Evolutionary conservation across 2,888 invertebrate genomes (phyloP).

Genomic region (Poecilobothrus nobilitatus): DNA sequence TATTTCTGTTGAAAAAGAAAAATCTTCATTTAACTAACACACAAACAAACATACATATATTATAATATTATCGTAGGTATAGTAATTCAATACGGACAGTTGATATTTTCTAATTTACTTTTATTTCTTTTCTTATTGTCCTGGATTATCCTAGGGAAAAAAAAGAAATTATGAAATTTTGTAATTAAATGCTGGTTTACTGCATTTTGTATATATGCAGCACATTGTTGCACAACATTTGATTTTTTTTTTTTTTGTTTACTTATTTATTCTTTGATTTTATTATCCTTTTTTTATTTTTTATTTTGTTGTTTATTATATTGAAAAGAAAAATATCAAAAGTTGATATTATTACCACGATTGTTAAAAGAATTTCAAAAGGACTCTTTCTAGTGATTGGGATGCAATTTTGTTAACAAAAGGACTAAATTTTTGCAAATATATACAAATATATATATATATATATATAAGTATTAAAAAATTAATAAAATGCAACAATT

Average conservation of each 20-base stretch:
- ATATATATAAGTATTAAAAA: no score
- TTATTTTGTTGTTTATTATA: background rate
- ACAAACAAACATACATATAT: background rate
- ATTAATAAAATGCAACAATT: no score
- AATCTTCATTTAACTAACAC: background rate
- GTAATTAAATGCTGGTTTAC: background rate
- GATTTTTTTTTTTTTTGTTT: background rate
- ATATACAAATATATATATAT: no score
- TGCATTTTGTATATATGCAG: background rate
- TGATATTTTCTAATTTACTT: background rate
- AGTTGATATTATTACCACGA: background rate
- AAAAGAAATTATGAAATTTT: constrained; percentile 2
- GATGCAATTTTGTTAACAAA: background rate
- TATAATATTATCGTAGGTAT: no score
- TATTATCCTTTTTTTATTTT: background rate
- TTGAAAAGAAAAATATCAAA: background rate
- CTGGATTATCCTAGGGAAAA: background rate
- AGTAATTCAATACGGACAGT: background rate
- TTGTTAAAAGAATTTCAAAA: background rate
- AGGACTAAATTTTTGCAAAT: background rate
- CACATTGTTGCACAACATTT: background rate
- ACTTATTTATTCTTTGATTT: background rate
- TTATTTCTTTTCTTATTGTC: background rate
- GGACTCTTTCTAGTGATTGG: background rate
- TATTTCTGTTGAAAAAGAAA: background rate